Percentiles rank a stretch among this genome's conserved stretches.
These are phyloP conservation scores for Romanogobio albipinnatus DNA, from an alignment of 2,113 vertebrate species.

Conservation along the genomic window DNA sequence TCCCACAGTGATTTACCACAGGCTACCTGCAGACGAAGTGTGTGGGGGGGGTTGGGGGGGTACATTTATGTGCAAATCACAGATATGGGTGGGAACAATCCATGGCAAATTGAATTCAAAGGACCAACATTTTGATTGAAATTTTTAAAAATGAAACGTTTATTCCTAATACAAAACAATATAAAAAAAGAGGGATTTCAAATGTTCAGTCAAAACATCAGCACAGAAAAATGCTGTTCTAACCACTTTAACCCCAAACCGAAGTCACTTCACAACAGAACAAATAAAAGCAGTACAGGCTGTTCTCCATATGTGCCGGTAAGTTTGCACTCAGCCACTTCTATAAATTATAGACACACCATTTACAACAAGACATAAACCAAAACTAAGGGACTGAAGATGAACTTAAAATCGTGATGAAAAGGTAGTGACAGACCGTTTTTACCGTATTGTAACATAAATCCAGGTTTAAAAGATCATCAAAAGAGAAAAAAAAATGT, in stretches of 20 bases:
- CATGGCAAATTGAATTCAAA: conserved; percentile 27
- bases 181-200: conserved; percentile 17
- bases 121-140: conserved; percentile 40
- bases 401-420: background rate
- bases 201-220: conserved; percentile 49
- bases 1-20: conserved; percentile 26
- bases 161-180: background rate
- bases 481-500: background rate
- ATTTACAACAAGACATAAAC: background rate
- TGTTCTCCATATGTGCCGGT: conserved; percentile 60
- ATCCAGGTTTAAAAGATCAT: background rate
- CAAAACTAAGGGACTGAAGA: background rate
- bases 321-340: conserved; percentile 51
- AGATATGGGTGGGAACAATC: background rate
- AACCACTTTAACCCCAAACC: conserved; percentile 62
- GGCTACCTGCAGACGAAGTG: conserved; percentile 11
- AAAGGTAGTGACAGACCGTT: too few relatives aligned
- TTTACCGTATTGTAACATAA: background rate
- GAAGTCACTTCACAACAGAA: conserved; percentile 65
- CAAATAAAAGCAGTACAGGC: conserved; percentile 64
- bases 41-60: too few relatives aligned
- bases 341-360: conserved; percentile 47
- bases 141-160: background rate
- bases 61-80: background rate
- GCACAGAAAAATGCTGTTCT: conserved; percentile 45